A percentile compares a stretch with the other conserved stretches of the same genome.
These are phyloP conservation scores for Danionella cerebrum DNA, from an alignment of 2,113 vertebrate genomes.

Conservation along the genomic window DNA sequence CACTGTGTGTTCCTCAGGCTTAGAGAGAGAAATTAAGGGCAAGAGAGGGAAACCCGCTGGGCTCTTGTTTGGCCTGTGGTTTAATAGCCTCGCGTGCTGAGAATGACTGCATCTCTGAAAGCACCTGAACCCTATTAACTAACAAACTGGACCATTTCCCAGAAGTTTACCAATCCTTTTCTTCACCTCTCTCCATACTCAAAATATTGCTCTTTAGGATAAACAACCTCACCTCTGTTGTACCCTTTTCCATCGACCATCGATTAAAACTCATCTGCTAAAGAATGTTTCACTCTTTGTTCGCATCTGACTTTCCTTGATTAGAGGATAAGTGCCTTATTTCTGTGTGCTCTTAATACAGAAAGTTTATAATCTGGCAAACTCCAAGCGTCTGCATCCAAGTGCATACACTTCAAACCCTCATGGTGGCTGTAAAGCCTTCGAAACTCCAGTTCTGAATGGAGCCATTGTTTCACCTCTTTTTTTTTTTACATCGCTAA, in stretches of 20 bases:
- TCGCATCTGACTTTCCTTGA: neutral
- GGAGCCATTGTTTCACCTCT: constrained; percentile 53
- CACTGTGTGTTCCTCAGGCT: neutral
- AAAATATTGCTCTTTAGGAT: constrained; percentile 19
- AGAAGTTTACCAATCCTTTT: constrained; percentile 10
- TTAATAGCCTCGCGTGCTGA: constrained; percentile 44
- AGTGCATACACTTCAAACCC: constrained; percentile 11
- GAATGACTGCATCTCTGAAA: constrained; percentile 23
- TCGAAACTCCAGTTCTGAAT: constrained; percentile 61
- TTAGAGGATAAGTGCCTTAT: neutral
- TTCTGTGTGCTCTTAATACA: neutral
- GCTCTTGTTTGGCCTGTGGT: constrained; percentile 16
- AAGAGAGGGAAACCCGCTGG: neutral
- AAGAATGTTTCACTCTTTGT: too few species aligned
- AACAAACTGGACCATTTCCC: constrained; percentile 41
- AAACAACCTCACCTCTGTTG: neutral
- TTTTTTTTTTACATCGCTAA: neutral
- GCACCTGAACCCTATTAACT: constrained; percentile 44
- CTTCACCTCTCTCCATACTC: neutral
- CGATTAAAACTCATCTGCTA: constrained; percentile 22
- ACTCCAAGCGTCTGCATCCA: neutral
- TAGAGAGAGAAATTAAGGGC: neutral
- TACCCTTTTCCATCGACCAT: neutral
- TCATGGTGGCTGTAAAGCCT: constrained; percentile 46
- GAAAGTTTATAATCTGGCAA: neutral